Conservation (phyloP, 2,888 invertebrate species). For the Philopedon plagiatum region DNA sequence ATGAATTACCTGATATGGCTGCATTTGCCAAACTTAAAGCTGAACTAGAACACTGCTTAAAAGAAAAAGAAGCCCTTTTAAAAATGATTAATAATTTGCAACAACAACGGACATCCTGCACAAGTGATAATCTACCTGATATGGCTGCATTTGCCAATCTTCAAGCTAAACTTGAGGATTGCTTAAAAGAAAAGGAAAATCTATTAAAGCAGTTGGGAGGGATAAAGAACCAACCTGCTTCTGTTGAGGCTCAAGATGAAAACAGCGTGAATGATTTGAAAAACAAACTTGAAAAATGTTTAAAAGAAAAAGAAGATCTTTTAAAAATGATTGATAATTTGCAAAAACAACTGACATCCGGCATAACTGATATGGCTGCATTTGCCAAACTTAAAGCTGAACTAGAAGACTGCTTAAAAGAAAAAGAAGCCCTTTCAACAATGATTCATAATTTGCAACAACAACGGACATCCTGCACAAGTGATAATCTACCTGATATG, state of each 20-base stretch:
- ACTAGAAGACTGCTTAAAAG: neutral
- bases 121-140: neutral
- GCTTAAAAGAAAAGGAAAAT: slow-evolving; percentile 32
- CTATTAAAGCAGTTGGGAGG: slow-evolving; percentile 21
- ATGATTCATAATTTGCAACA: neutral
- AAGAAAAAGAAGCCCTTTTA: slow-evolving; percentile 32
- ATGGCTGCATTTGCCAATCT: slow-evolving; percentile 10
- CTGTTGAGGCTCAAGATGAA: neutral
- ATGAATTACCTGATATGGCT: slow-evolving; percentile 2
- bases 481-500: slow-evolving; percentile 19
- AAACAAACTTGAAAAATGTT: slow-evolving; percentile 21
- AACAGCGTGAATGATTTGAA: no score
- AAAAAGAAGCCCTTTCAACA: slow-evolving; percentile 3
- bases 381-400: no score
- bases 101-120: slow-evolving; percentile 4
- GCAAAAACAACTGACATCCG: no score
- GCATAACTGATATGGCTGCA: no score
- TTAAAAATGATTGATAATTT: no score
- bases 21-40: slow-evolving; percentile 28
- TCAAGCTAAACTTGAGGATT: slow-evolving; percentile 36
- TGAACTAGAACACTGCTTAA: slow-evolving; percentile 41
- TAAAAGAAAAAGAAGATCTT: no score
- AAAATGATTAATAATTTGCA: slow-evolving; percentile 25
- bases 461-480: neutral
- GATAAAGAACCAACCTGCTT: slow-evolving; percentile 20